Percentiles rank a stretch among this genome's conserved stretches.
Evolutionary conservation across 2,113 vertebrate species (phyloP).

Genomic region (Holacanthus passer): DNA sequence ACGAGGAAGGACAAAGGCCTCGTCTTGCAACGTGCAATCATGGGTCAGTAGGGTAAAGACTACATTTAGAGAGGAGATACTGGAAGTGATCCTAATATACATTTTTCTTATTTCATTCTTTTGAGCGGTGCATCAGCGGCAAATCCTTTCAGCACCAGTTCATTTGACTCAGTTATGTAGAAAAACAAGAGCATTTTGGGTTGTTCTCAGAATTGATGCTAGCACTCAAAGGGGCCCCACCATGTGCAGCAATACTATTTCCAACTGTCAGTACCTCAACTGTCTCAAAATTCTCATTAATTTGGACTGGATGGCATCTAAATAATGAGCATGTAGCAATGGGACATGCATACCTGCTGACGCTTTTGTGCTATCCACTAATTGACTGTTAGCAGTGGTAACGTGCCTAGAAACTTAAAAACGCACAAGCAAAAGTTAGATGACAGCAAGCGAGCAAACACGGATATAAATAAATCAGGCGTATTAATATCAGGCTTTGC

Average conservation of each 20-base stretch:
- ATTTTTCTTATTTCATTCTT: background rate
- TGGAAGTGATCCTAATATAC: background rate
- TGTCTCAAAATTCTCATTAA: background rate
- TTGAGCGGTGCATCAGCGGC: background rate
- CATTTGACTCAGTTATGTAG: background rate
- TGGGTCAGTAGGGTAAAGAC: slow-evolving; percentile 23
- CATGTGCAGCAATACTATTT: slow-evolving; percentile 11
- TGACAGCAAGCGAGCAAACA: background rate
- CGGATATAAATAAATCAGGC: background rate
- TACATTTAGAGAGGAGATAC: background rate
- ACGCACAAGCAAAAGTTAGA: background rate
- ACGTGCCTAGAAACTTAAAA: background rate
- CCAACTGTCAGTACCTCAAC: background rate
- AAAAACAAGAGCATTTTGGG: too few species aligned
- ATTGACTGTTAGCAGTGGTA: background rate
- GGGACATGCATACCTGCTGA: too few species aligned
- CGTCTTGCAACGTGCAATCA: slow-evolving; percentile 1
- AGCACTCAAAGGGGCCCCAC: too few species aligned
- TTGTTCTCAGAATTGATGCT: too few species aligned
- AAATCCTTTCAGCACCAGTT: slow-evolving; percentile 11
- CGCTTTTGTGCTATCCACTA: too few species aligned
- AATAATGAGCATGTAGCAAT: background rate
- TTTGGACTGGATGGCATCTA: background rate
- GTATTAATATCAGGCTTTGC: too few species aligned
- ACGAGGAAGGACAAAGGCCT: slow-evolving; percentile 24